A percentile compares a stretch with the other conserved stretches of the same genome.
Evolutionary conservation across 2,113 vertebrate genomes (phyloP).

Genomic region (Glaucomys volans): DNA sequence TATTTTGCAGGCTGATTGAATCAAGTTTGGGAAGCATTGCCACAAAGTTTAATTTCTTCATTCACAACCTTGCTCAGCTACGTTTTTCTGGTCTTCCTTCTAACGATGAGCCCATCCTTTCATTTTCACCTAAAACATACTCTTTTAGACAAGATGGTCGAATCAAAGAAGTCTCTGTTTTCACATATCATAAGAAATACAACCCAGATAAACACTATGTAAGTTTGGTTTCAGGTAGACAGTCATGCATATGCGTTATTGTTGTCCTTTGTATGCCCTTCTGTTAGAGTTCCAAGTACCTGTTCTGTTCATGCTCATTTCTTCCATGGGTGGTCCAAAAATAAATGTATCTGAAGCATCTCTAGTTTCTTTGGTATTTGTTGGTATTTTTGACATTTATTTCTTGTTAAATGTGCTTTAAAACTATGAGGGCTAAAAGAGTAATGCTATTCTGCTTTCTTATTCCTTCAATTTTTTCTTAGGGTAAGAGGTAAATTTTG

Average conservation of each 20-base stretch:
- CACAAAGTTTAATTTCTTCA: conserved; percentile 99
- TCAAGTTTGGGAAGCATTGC: conserved; percentile 98
- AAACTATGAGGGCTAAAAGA: background rate
- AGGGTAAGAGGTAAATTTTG: conserved; percentile 48
- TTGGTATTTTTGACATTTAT: background rate
- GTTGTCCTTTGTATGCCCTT: background rate
- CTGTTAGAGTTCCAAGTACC: background rate
- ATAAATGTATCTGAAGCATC: conserved; percentile 11
- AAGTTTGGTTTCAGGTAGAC: conserved; percentile 81
- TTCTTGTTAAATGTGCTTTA: conserved; percentile 53
- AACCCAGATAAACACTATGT: conserved; percentile 99
- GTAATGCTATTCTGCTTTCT: background rate
- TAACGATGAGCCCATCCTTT: conserved; percentile 97
- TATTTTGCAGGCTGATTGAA: conserved; percentile 93
- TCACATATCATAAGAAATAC: conserved; percentile 99
- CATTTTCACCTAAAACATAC: conserved; percentile 96
- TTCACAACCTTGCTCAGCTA: conserved; percentile 98
- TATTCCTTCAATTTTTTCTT: conserved; percentile 7
- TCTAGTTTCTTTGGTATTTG: background rate
- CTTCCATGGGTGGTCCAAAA: background rate
- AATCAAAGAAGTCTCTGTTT: conserved; percentile 94
- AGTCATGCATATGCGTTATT: background rate
- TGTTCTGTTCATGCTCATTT: background rate
- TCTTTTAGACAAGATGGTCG: conserved; percentile 96
- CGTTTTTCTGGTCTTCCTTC: conserved; percentile 97